Base-by-base conservation (phyloP, 2,113 vertebrate genomes). In the Paratilapia polleni region DNA sequence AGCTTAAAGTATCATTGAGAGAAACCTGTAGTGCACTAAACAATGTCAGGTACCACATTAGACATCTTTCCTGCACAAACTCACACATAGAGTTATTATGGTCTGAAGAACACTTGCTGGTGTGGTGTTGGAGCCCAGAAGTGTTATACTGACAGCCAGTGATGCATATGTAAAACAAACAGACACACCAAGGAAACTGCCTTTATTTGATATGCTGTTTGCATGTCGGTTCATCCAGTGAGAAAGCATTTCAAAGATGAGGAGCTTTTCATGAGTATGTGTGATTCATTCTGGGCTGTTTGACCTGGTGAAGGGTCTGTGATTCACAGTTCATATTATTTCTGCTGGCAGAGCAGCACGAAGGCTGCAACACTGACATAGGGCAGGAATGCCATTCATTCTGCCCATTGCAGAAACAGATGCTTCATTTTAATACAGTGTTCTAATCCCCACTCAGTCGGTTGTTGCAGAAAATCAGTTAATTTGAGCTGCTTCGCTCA, bases 321-420 rank as follows among this genome's bases (percentile, higher is more conserved):
- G 89, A 92, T 78, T 92, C 92, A 93, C 85, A 77, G 60, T 85
- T 80, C 77, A 87, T 26, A 87, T 93, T 90, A 84, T 76, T 84
- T 93, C 90, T 85, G 86, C 89, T 70, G 87, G 56, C 82, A 89
- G 70, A 77, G 70, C 82, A 77, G 84, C 59, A n/a, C 28, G 5
- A 28, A 70, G 12, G 77, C 88, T 49, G 81, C 79, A 10, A 78
- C 74, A 5, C 66, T 34, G 78, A 81, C 63, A 43, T 41, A 80
- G 52, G 63, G 79, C 85, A 70, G 68, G 43, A 34, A 36, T 7
- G 74, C 73, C 28, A 26, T 76, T 81, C 73, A 78, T 64, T 86
- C 68, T 41, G 66, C 64, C 59, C 36, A 59, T 83, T 57, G 56
- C 47, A 85, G 78, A 62, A 87, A 87, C 66, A 84, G 85, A 91